Conservation (phyloP, 37 sponge, comb jelly and placozoan genomes). For the Spongilla lacustris region DNA sequence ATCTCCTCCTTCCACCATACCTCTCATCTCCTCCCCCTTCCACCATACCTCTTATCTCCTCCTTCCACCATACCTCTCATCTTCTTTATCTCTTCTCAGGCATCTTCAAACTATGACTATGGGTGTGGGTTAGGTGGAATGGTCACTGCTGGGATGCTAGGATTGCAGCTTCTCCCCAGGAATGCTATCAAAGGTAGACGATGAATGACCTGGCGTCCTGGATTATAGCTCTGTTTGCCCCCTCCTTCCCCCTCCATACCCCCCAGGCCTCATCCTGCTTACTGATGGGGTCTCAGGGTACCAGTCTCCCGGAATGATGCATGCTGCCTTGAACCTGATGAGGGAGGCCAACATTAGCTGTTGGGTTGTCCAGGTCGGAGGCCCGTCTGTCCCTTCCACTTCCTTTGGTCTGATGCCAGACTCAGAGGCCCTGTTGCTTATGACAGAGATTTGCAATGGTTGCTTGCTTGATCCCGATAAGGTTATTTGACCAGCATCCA, state of each 20-base stretch:
- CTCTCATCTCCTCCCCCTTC: too few species aligned
- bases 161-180: conserved; percentile 70
- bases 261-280: conserved; percentile 55
- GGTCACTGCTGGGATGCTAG: conserved; percentile 62
- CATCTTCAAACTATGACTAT: not conserved
- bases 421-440: conserved; percentile 49
- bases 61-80: not conserved
- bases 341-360: conserved; percentile 71
- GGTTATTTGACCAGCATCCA: not conserved
- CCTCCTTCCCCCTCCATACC: not conserved
- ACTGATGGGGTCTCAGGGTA: conserved; percentile 80
- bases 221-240: not conserved
- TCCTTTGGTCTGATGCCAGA: conserved; percentile 64
- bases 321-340: conserved; percentile 53
- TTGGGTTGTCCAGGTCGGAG: conserved; percentile 73
- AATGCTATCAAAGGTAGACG: conserved; percentile 64
- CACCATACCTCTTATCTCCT: not conserved
- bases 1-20: not conserved
- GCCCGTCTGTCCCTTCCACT: conserved; percentile 24
- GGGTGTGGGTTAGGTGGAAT: conserved; percentile 51
- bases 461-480: conserved; percentile 58
- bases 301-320: conserved; percentile 49
- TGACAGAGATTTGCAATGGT: conserved; percentile 72
- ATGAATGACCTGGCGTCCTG: not conserved
- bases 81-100: not conserved